Evolutionary conservation across 1,140 invertebrate genomes (phyloP), one percentile per base, ranked within the genome.

Genomic region (Forficula auricularia): DNA sequence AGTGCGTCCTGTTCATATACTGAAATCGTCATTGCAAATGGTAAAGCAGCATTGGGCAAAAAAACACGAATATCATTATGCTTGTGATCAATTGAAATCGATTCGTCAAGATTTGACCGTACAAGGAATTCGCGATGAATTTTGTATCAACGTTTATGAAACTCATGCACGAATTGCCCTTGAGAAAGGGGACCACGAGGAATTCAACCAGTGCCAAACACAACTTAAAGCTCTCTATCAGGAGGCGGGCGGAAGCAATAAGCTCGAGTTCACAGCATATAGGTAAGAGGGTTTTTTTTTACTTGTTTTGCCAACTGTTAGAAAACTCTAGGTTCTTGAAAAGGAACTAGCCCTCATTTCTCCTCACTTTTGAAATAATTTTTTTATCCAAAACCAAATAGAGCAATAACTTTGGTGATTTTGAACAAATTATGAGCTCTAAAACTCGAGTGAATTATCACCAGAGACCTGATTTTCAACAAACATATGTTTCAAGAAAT

Each of bases 121-220:
- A 33, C 95, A 98, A 75, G 88, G 91, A 56, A 76, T 98, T 52
- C 64, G 91, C 52, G 84, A 95, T 67, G 68, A 72, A 45, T 96
- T 98, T 59, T 97, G 92, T 37, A 81, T 97, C 15, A 71, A 86
- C 55, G 95, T 98, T 9, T 98, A 98, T 66, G 94, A 98, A 70
- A 96, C 89, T 2, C 94, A 98, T 70, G 94, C 90, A 8, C 69
- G 90, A 43, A 90, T 98, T 57, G 92, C 92, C 40, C 68, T 98
- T 57, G 92, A 98, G 60, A 94, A 90, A 63, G 85, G 87, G 34
- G 94, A 98, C 59, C 89, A 95, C 61, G 90, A 94, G 60, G 94
- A 98, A 61, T 98, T 97, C 57, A 98, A 98, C 68, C 94, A 98
- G 59, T 98, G 94, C 61, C 94, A 98, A 65, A 94, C 90, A 31